Percentiles rank a stretch among this genome's conserved stretches.
Conservation (phyloP, 2,113 vertebrate species). For the Gambusia holbrooki region DNA sequence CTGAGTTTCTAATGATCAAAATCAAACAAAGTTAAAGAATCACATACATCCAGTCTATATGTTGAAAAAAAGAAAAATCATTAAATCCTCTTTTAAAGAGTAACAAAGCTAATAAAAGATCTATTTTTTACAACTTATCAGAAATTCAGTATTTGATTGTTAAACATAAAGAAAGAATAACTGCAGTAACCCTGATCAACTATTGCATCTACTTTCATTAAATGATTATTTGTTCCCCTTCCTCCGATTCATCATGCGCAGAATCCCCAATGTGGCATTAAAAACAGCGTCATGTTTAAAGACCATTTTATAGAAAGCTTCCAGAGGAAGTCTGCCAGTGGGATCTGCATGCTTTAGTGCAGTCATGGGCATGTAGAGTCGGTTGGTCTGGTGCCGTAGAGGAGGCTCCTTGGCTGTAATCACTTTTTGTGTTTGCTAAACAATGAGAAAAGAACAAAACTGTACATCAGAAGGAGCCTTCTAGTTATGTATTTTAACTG, state of each 20-base stretch:
- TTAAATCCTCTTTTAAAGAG: background rate
- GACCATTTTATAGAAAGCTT: too few species aligned
- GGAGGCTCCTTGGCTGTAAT: slow-evolving; percentile 76
- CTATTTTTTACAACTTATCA: background rate
- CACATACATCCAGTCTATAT: too few species aligned
- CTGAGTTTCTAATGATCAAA: background rate
- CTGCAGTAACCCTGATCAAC: too few species aligned
- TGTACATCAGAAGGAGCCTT: background rate
- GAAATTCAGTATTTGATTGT: too few species aligned
- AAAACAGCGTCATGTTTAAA: too few species aligned
- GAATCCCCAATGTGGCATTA: too few species aligned
- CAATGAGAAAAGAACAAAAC: background rate
- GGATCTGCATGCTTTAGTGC: slow-evolving; percentile 81
- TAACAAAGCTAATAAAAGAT: background rate
- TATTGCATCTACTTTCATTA: too few species aligned
- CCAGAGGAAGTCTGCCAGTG: slow-evolving; percentile 55
- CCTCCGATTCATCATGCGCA: slow-evolving; percentile 54
- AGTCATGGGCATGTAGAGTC: slow-evolving; percentile 77
- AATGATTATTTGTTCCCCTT: slow-evolving; percentile 31
- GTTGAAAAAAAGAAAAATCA: background rate
- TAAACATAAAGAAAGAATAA: background rate
- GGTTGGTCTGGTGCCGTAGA: slow-evolving; percentile 84
- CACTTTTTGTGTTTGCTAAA: slow-evolving; percentile 79
- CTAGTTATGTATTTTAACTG: background rate
- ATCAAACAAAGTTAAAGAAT: background rate